A percentile compares a stretch with the other conserved stretches of the same genome.
phyloP scores from a whole-genome alignment of 2,113 vertebrate genomes.

The Nymphicus hollandicus region DNA sequence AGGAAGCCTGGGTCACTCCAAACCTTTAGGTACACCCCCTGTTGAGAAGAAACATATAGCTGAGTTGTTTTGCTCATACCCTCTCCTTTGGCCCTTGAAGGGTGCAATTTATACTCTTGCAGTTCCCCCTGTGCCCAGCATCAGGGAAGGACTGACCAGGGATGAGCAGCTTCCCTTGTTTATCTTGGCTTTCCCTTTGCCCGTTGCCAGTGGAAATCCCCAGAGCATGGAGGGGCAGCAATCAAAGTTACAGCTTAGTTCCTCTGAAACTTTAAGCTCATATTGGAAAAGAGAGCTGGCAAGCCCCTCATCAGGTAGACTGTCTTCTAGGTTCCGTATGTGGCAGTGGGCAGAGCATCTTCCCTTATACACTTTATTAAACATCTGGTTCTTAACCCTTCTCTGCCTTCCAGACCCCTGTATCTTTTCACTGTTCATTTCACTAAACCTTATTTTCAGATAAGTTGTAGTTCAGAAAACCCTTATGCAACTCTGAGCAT shows the following conservation, averaged over 20 bases:
- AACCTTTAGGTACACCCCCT: background rate
- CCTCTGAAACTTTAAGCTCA: background rate
- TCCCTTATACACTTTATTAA: background rate
- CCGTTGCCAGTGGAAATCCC: background rate
- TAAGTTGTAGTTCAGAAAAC: background rate
- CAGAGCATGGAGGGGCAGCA: background rate
- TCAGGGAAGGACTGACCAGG: background rate
- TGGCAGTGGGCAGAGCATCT: background rate
- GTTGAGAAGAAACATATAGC: background rate
- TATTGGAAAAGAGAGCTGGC: background rate
- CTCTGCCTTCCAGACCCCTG: background rate
- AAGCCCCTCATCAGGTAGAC: background rate
- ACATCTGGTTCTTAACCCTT: background rate
- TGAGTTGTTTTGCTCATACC: background rate
- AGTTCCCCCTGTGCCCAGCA: background rate
- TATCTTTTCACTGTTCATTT: background rate
- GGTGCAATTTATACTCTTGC: background rate
- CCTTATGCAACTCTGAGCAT: background rate
- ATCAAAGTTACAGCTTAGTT: background rate
- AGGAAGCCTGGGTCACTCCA: background rate
- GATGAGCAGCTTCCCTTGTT: background rate
- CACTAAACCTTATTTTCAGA: background rate
- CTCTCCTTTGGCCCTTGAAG: background rate
- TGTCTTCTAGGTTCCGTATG: background rate
- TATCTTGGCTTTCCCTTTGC: background rate